Evolutionary conservation across 2,797 vertebrate species (phyloP).

Genomic region (Rallus crepitans): DNA sequence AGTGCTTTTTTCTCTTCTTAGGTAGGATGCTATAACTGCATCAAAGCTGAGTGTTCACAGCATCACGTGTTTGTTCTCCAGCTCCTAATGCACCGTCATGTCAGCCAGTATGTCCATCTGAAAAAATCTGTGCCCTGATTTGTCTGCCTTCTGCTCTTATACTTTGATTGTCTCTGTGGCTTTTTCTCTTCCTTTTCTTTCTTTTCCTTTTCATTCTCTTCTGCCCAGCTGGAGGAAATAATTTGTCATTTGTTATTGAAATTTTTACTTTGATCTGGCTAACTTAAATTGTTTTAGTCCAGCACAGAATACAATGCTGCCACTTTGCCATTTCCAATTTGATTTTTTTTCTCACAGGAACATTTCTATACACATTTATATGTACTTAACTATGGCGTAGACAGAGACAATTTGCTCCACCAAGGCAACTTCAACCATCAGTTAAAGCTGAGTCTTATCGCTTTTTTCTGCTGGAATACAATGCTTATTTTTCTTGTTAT

Average conservation of each 20-base stretch:
- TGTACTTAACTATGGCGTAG: neutral
- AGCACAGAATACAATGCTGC: neutral
- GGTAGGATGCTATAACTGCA: neutral
- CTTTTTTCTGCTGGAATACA: neutral
- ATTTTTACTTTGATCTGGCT: conserved; percentile 43
- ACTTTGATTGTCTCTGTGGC: conserved; percentile 6
- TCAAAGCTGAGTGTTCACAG: neutral
- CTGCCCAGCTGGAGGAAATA: conserved; percentile 8
- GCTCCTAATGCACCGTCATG: neutral
- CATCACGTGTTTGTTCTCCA: neutral
- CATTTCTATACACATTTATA: neutral
- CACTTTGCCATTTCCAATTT: neutral
- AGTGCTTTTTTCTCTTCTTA: conserved; percentile 4
- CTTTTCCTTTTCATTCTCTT: conserved; percentile 23
- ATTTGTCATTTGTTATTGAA: conserved; percentile 11
- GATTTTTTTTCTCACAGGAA: neutral
- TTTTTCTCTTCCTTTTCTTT: conserved; percentile 4
- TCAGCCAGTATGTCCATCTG: neutral
- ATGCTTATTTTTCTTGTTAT: neutral
- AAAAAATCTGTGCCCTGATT: conserved; percentile 12
- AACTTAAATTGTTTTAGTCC: conserved; percentile 25
- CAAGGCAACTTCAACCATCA: neutral
- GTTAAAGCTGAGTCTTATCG: neutral
- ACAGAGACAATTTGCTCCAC: neutral
- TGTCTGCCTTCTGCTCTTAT: neutral